Percentiles rank a stretch among this genome's conserved stretches.
Evolutionary conservation across 2,797 vertebrate species (phyloP).

Genomic region (Chelmon rostratus): DNA sequence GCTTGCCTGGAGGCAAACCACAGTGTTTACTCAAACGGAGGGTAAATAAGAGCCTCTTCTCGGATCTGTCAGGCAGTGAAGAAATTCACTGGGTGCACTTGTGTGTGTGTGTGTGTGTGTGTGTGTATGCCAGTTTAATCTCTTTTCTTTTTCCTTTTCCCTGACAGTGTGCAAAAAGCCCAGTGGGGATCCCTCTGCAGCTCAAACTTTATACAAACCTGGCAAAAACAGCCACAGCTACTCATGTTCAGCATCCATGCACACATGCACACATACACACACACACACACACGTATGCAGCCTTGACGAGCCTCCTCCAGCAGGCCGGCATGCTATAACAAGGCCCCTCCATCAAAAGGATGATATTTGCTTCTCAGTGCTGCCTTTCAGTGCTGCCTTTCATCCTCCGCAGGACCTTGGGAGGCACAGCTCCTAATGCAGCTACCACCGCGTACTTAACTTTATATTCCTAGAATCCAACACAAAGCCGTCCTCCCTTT

Average conservation of each 20-base stretch:
- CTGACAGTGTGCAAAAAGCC: constrained; percentile 58
- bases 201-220: constrained; percentile 63
- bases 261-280: constrained; percentile 14
- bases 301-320: constrained; percentile 19
- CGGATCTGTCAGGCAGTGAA: constrained; percentile 50
- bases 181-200: constrained; percentile 51
- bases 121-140: constrained; percentile 46
- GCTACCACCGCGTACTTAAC: constrained; percentile 41
- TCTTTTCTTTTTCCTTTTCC: constrained; percentile 42
- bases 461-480: constrained; percentile 51
- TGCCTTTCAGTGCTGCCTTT: constrained; percentile 51
- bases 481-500: constrained; percentile 29
- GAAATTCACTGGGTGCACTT: constrained; percentile 44
- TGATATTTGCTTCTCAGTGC: constrained; percentile 46
- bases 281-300: constrained; percentile 19
- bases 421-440: constrained; percentile 35
- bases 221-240: constrained; percentile 18
- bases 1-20: constrained; percentile 55
- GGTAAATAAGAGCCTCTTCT: constrained; percentile 63
- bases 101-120: constrained; percentile 1
- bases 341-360: constrained; percentile 36
- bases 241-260: constrained; percentile 21
- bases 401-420: constrained; percentile 37
- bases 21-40: constrained; percentile 61
- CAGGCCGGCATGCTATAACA: constrained; percentile 29